phyloP scores from a whole-genome alignment of 2,797 vertebrate species.

The Mallotus villosus region DNA sequence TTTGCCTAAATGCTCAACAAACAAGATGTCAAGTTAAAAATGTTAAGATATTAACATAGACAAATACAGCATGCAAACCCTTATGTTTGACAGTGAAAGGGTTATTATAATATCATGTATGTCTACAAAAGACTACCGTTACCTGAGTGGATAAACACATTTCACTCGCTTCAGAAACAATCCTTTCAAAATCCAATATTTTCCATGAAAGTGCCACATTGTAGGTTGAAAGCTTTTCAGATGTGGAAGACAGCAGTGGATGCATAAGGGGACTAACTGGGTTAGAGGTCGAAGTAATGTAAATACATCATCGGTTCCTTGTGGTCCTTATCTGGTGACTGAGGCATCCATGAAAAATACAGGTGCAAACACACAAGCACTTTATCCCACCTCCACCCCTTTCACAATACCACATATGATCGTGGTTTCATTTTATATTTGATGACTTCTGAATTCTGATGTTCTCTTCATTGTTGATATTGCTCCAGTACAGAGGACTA shows the following conservation, averaged over 20 bases:
- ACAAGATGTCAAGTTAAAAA: background rate
- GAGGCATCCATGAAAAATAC: background rate
- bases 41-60: background rate
- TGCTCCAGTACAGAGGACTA: no score
- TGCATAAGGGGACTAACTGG: background rate
- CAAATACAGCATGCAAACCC: background rate
- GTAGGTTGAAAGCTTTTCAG: background rate
- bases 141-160: conserved; percentile 30
- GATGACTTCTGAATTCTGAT: no score
- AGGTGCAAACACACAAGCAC: background rate
- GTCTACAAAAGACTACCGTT: conserved; percentile 9
- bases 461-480: no score
- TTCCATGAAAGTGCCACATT: conserved; percentile 6
- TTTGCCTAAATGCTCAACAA: background rate
- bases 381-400: background rate
- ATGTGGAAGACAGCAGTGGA: background rate
- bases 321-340: background rate
- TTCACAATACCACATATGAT: no score
- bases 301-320: background rate
- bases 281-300: background rate
- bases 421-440: no score
- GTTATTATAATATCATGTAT: background rate
- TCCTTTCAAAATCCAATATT: conserved; percentile 6
- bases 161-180: conserved; percentile 6
- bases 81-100: background rate